A percentile compares a stretch with the other conserved stretches of the same genome.
These are phyloP conservation scores for Lucilia cuprina DNA, from an alignment of 1,140 invertebrate species.

Conservation along the genomic window DNA sequence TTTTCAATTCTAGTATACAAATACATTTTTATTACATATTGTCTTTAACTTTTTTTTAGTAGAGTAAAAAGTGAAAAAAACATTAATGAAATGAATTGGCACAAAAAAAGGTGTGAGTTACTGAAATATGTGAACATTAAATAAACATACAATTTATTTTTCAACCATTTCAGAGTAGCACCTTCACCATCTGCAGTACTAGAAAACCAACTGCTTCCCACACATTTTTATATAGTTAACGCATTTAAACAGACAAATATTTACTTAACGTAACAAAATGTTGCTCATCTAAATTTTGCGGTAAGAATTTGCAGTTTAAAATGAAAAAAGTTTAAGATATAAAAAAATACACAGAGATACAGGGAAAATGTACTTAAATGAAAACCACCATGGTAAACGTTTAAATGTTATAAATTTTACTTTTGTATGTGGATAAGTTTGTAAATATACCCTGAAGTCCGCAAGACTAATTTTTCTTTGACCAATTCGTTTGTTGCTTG, in stretches of 20 bases:
- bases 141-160: neutral
- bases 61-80: neutral
- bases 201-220: neutral
- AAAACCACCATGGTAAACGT: neutral
- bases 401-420: conserved; percentile 1
- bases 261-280: conserved; percentile 11
- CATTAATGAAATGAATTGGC: neutral
- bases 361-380: neutral
- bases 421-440: neutral
- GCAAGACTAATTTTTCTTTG: too few species aligned
- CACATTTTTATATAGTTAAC: neutral
- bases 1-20: neutral
- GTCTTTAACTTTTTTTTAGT: neutral
- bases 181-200: neutral
- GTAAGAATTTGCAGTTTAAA: neutral
- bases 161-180: neutral
- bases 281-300: conserved; percentile 14
- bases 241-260: conserved; percentile 12
- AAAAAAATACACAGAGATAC: neutral
- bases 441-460: neutral
- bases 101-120: neutral
- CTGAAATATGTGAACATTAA: neutral
- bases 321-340: neutral
- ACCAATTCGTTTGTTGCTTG: too few species aligned
- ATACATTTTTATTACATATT: neutral